Percentiles rank a stretch among this genome's conserved stretches.
Evolutionary conservation across 2,797 vertebrate genomes (phyloP).

Genomic region (Vireo griseus): DNA sequence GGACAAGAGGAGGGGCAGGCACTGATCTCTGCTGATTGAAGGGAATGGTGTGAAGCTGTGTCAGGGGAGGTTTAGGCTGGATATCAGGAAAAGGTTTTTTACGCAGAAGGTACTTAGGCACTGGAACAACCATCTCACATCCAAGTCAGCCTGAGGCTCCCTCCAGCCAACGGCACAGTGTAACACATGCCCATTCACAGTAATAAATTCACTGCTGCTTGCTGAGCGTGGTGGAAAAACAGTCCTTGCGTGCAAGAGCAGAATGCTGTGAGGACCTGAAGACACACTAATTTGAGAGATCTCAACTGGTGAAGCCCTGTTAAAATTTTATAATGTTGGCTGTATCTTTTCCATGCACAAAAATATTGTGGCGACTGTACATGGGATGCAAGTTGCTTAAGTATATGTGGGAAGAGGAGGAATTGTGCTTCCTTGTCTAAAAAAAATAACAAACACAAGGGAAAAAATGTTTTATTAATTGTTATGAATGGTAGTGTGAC

Average conservation of each 20-base stretch:
- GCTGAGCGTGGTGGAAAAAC: neutral
- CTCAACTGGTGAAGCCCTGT: neutral
- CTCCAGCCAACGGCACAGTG: neutral
- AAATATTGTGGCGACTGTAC: neutral
- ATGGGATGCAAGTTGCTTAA: neutral
- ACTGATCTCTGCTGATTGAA: neutral
- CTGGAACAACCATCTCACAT: too few relatives aligned
- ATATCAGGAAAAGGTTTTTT: neutral
- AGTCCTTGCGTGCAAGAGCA: neutral
- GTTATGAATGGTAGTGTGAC: neutral
- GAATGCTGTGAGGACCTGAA: accelerated
- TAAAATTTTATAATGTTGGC: neutral
- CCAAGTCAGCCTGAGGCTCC: neutral
- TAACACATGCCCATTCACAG: neutral
- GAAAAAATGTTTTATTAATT: neutral
- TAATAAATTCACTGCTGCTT: neutral
- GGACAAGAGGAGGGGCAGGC: neutral
- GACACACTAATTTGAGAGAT: neutral
- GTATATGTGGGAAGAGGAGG: neutral
- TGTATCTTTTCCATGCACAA: neutral
- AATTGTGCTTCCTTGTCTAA: neutral
- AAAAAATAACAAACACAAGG: neutral
- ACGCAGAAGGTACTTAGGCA: too few relatives aligned
- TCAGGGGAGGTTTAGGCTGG: neutral
- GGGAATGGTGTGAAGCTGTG: neutral